Base-by-base conservation (phyloP, 92 coral and sea anemone species). In the Zoanthus solanderi region DNA sequence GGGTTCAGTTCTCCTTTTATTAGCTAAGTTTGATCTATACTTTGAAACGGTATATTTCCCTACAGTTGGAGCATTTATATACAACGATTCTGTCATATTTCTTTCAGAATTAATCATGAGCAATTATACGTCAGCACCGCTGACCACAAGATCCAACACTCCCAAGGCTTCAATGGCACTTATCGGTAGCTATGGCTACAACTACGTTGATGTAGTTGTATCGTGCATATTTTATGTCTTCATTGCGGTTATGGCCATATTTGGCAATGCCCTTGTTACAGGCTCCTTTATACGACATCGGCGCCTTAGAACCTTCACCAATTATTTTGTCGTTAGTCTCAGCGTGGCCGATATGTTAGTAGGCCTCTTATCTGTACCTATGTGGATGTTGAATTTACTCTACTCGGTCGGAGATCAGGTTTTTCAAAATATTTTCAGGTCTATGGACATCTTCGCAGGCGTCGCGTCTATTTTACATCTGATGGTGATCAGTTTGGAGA, bases 211-310 rank as follows among this genome's bases (percentile, higher is more conserved):
- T 10, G 91, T 93, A 5, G 73, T 93, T 78, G 82, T 74, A 0
- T 93, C 90, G 16, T 91, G 96, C 32, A 60, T 92, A 29, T 85
- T 95, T 84, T 95, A 95, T 92, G 87, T 93, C 90, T 76, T 91
- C 79, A 91, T 89, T 29, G 92, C 94, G 28, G 72, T 93, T 57
- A 52, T 93, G 60, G 96, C 98, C 83, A 91, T 95, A 57, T 93
- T 93, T 85, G 98, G 98, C 8, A 95, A 95, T 66, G 96, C 92
- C 14, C 96, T 95, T 9, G 98, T 95, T 18, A 93, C 93, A 45
- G 96, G 94, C 48, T 91, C 98, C 16, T 95, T 95, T 61, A 81
- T 93, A 61, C 98, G 98, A 46, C 94, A 95, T 57, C 89, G 88
- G 7, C 88, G 96, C 32, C 83, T 95, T 34, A 93, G 98, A 79